These are phyloP conservation scores for Philhelius pedissequus DNA, from an alignment of 2,888 invertebrate genomes.

Conservation along the genomic window DNA sequence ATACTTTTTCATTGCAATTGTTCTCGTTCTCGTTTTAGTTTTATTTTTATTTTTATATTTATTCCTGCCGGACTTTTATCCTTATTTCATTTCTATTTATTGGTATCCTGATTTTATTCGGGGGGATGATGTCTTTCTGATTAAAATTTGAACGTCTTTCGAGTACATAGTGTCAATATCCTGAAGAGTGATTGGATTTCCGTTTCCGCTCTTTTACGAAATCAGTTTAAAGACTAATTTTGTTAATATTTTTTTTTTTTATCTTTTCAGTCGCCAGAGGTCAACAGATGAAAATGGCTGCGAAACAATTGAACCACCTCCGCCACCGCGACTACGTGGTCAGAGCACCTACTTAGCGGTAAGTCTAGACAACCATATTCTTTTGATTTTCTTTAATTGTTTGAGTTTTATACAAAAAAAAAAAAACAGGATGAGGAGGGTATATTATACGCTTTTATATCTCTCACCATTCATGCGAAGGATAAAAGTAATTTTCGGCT, in stretches of 20 bases:
- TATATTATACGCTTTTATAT: not conserved
- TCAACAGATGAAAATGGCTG: slow-evolving; percentile 71
- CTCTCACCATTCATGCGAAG: slow-evolving; percentile 14
- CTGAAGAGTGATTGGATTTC: slow-evolving; percentile 46
- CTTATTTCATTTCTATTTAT: slow-evolving; percentile 48
- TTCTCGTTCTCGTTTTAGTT: slow-evolving; percentile 26
- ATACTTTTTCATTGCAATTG: slow-evolving; percentile 42
- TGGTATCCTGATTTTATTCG: slow-evolving; percentile 25
- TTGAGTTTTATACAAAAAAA: not conserved
- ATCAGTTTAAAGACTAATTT: slow-evolving; percentile 18
- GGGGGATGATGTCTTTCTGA: not conserved
- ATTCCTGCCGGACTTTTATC: slow-evolving; percentile 8
- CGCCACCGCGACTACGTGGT: slow-evolving; percentile 72
- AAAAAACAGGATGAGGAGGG: not conserved
- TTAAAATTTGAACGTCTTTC: slow-evolving; percentile 30
- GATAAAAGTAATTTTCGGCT: slow-evolving; percentile 52
- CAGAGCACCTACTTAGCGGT: slow-evolving; percentile 74
- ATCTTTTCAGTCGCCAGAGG: slow-evolving; percentile 71
- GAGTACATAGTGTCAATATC: slow-evolving; percentile 10
- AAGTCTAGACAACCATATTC: slow-evolving; percentile 68
- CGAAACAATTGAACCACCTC: slow-evolving; percentile 69
- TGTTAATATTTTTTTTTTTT: slow-evolving; percentile 4
- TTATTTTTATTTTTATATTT: slow-evolving; percentile 32
- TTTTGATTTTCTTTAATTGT: slow-evolving; percentile 6
- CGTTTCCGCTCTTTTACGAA: slow-evolving; percentile 14